Evolutionary conservation across 2,888 invertebrate genomes (phyloP).

Genomic region (Emmelina monodactyla): DNA sequence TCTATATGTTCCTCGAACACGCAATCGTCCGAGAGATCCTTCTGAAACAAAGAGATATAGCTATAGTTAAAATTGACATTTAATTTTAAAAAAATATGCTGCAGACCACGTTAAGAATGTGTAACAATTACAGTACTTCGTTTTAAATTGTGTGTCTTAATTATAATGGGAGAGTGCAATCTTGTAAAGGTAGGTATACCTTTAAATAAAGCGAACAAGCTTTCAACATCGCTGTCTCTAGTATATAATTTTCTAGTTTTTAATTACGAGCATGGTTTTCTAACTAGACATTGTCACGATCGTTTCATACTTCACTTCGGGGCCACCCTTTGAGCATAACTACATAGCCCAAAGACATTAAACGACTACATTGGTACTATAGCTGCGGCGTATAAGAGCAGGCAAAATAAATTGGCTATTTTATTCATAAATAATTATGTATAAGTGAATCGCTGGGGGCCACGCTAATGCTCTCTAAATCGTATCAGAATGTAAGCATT

Average conservation of each 20-base stretch:
- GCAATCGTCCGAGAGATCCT: constrained; percentile 83
- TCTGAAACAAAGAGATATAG: constrained; percentile 73
- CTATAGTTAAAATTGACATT: constrained; percentile 21
- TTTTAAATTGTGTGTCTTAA: too few species aligned
- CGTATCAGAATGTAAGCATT: constrained; percentile 34
- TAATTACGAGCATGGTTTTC: constrained; percentile 1
- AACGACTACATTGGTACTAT: constrained; percentile 29
- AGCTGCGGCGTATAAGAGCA: constrained; percentile 22
- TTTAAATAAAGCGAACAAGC: too few species aligned
- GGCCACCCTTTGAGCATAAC: constrained; percentile 32
- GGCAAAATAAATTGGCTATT: constrained; percentile 31
- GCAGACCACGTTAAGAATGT: too few species aligned
- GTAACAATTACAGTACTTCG: too few species aligned
- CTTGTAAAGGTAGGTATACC: too few species aligned
- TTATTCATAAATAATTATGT: constrained; percentile 52
- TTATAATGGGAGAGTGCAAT: too few species aligned
- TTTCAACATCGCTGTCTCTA: too few species aligned
- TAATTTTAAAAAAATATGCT: neutral
- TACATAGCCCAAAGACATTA: constrained; percentile 26
- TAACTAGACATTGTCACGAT: neutral
- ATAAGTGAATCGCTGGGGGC: constrained; percentile 38
- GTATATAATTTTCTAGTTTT: too few species aligned
- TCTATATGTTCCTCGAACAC: constrained; percentile 88
- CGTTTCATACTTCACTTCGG: constrained; percentile 22
- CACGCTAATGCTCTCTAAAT: constrained; percentile 44